Evolutionary conservation across 2,888 invertebrate genomes (phyloP).

Genomic region (Pristionchus entomophagus): DNA sequence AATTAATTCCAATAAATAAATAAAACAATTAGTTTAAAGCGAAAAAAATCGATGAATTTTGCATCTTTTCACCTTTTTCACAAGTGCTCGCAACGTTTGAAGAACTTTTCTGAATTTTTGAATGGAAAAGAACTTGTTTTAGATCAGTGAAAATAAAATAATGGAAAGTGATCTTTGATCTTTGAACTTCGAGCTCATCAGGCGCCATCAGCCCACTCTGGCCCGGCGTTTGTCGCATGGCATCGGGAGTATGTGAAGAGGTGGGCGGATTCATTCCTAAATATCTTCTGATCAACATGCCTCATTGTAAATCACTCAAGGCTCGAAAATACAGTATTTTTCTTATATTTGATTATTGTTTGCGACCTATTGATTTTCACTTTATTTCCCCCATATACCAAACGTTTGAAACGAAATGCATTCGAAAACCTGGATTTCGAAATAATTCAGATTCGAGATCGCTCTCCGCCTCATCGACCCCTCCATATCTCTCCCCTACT

Average conservation of each 20-base stretch:
- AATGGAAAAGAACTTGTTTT: no score
- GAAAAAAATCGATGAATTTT: no score
- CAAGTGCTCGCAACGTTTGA: no score
- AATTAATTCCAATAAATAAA: not conserved
- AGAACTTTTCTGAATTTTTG: no score
- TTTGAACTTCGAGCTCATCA: not conserved
- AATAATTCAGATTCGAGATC: constrained; percentile 29
- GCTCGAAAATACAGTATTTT: not conserved
- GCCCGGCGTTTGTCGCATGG: constrained; percentile 38
- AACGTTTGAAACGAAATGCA: no score
- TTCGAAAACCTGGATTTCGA: no score
- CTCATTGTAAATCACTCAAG: no score
- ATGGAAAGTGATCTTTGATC: no score
- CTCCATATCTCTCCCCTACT: constrained; percentile 31
- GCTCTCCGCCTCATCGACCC: constrained; percentile 36
- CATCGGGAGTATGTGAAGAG: constrained; percentile 44
- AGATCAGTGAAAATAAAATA: no score
- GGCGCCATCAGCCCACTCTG: constrained; percentile 40
- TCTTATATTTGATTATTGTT: not conserved
- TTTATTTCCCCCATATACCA: no score
- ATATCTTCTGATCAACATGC: no score
- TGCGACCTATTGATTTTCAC: not conserved
- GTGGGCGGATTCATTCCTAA: not conserved
- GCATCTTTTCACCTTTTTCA: no score
- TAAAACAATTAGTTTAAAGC: not conserved